Conservation (phyloP, 2,888 invertebrate genomes). For the Diadegma fenestrale region DNA sequence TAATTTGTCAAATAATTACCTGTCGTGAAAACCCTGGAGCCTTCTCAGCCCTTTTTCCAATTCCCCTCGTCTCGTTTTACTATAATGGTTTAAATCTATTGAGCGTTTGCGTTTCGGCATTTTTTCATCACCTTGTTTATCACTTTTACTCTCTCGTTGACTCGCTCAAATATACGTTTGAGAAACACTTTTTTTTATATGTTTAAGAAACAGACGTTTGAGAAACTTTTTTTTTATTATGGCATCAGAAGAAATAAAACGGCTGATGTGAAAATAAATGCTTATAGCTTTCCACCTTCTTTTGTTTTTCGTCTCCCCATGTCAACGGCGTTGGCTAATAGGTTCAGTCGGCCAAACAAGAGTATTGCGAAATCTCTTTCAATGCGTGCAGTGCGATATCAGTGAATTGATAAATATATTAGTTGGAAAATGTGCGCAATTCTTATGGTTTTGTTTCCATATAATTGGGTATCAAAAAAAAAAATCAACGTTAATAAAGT, state of each 20-base stretch:
- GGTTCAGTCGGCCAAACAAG: not conserved
- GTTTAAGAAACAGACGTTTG: too few relatives aligned
- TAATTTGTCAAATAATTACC: not conserved
- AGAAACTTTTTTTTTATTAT: too few relatives aligned
- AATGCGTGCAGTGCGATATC: too few relatives aligned
- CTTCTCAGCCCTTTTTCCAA: conserved; percentile 1
- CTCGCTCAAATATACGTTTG: too few relatives aligned
- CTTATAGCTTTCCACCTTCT: not conserved
- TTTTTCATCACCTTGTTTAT: too few relatives aligned
- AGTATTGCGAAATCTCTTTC: not conserved
- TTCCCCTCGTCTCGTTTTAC: conserved; percentile 6
- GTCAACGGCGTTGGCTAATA: not conserved
- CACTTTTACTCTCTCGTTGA: too few relatives aligned
- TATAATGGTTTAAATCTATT: conserved; percentile 6
- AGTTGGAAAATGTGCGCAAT: not conserved
- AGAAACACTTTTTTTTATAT: too few relatives aligned
- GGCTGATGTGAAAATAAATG: not conserved
- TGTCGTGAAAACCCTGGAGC: conserved; percentile 1
- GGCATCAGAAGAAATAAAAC: not conserved
- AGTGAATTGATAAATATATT: too few relatives aligned
- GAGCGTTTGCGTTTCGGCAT: conserved; percentile 1
- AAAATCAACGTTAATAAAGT: not conserved
- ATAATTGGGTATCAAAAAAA: too few relatives aligned
- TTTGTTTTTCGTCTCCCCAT: conserved; percentile 1
- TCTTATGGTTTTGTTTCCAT: too few relatives aligned